phyloP scores from a whole-genome alignment of 2,888 invertebrate species.

The Luperina nickerlii region DNA sequence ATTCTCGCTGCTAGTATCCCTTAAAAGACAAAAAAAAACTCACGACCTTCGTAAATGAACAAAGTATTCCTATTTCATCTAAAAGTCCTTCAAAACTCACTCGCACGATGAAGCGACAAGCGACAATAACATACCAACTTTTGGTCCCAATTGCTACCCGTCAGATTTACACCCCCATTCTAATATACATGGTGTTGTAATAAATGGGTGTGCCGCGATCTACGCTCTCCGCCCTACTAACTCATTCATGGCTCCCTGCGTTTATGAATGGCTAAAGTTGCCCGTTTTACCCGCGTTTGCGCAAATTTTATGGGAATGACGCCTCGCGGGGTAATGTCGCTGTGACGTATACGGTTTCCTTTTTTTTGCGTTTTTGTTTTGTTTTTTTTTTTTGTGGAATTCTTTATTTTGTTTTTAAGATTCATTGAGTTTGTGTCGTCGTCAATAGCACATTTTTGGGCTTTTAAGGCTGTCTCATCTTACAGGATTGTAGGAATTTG shows the following conservation, averaged over 20 bases:
- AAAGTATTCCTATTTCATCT: background rate
- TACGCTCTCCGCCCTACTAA: conserved; percentile 63
- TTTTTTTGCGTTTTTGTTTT: conserved; percentile 25
- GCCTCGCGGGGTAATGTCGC: conserved; percentile 57
- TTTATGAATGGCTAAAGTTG: conserved; percentile 72
- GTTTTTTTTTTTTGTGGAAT: conserved; percentile 24
- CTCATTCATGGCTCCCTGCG: conserved; percentile 69
- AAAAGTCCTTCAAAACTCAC: conserved; percentile 12
- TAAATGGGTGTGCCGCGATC: conserved; percentile 61
- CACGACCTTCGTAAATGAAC: background rate
- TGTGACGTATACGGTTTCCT: conserved; percentile 39
- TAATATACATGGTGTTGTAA: conserved; percentile 67
- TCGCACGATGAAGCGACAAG: conserved; percentile 26
- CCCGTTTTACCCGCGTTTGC: conserved; percentile 69
- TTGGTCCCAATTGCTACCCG: conserved; percentile 54
- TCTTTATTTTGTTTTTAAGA: conserved; percentile 37
- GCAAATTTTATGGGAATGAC: conserved; percentile 72
- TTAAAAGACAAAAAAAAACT: background rate
- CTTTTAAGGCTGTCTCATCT: background rate
- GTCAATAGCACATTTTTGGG: background rate
- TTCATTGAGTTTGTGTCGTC: background rate
- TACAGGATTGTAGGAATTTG: background rate
- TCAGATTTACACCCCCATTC: conserved; percentile 66
- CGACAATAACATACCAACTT: conserved; percentile 51
- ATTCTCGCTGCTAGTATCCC: background rate